A percentile compares a stretch with the other conserved stretches of the same genome.
phyloP scores from a whole-genome alignment of 2,797 vertebrate species.

The Sebastes umbrosus region DNA sequence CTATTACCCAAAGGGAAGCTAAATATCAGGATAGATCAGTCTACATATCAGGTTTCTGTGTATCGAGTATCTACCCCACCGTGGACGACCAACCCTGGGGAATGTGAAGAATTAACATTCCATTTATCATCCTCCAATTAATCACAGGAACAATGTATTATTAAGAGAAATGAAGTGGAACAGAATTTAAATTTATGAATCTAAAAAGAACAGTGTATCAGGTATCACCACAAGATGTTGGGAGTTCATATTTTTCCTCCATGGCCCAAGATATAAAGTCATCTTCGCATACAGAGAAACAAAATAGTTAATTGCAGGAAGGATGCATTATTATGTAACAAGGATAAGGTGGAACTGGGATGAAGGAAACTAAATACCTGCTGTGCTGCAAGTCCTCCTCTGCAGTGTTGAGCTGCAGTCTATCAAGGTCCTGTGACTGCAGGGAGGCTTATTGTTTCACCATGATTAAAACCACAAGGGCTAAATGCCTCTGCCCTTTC shows the following conservation, averaged over 20 bases:
- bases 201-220: conserved; percentile 12
- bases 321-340: conserved; percentile 24
- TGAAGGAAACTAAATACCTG: conserved; percentile 30
- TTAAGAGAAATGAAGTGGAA: conserved; percentile 39
- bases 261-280: conserved; percentile 15
- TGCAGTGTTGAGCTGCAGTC: conserved; percentile 42
- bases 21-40: conserved; percentile 15
- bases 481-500: conserved; percentile 49
- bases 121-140: conserved; percentile 43
- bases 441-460: conserved; percentile 62
- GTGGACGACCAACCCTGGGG: not conserved
- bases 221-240: conserved; percentile 20
- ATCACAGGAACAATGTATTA: conserved; percentile 44
- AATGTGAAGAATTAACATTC: conserved; percentile 27
- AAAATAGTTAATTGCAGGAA: conserved; percentile 53
- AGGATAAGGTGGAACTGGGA: conserved; percentile 21
- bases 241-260: conserved; percentile 33
- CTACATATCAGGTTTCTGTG: not conserved
- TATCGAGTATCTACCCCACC: not conserved
- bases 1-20: not conserved
- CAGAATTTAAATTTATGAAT: conserved; percentile 15
- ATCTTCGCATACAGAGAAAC: conserved; percentile 32
- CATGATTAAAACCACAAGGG: conserved; percentile 70
- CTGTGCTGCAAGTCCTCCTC: conserved; percentile 1
- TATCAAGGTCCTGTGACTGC: conserved; percentile 44